Conservation (phyloP, 2,888 invertebrate genomes). For the Galerucella pusilla region DNA sequence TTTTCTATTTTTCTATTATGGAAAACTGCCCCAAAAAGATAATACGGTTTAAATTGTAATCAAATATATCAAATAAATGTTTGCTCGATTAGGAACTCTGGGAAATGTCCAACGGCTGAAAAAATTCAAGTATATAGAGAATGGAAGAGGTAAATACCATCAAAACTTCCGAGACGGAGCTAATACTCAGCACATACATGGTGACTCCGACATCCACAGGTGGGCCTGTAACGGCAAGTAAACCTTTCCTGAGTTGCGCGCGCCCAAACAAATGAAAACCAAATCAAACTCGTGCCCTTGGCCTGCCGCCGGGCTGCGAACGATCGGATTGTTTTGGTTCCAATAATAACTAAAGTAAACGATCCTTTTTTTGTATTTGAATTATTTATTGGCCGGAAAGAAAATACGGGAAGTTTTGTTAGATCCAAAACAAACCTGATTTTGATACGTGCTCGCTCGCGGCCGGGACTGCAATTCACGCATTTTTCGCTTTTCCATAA, state of each 20-base stretch:
- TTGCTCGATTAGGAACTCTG: slow-evolving; percentile 8
- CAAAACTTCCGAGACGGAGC: slow-evolving; percentile 97
- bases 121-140: slow-evolving; percentile 41
- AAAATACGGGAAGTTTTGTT: background rate
- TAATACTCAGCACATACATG: slow-evolving; percentile 98
- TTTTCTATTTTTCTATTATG: too few relatives aligned
- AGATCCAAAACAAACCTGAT: background rate
- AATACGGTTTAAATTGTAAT: too few relatives aligned
- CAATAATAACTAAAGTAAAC: slow-evolving; percentile 48
- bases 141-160: slow-evolving; percentile 75
- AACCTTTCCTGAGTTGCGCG: slow-evolving; percentile 47
- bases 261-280: slow-evolving; percentile 51
- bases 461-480: slow-evolving; percentile 40
- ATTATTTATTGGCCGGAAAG: background rate
- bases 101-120: slow-evolving; percentile 12
- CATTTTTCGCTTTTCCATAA: background rate
- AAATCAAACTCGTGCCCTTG: slow-evolving; percentile 60
- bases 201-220: slow-evolving; percentile 98
- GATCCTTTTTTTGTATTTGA: background rate
- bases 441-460: slow-evolving; percentile 22
- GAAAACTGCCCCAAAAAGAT: too few relatives aligned
- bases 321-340: slow-evolving; percentile 34
- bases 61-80: background rate
- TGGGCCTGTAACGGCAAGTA: slow-evolving; percentile 79
- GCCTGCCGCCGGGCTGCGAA: slow-evolving; percentile 61